Evolutionary conservation across 2,888 invertebrate genomes (phyloP).

Genomic region (Steinernema hermaphroditum): DNA sequence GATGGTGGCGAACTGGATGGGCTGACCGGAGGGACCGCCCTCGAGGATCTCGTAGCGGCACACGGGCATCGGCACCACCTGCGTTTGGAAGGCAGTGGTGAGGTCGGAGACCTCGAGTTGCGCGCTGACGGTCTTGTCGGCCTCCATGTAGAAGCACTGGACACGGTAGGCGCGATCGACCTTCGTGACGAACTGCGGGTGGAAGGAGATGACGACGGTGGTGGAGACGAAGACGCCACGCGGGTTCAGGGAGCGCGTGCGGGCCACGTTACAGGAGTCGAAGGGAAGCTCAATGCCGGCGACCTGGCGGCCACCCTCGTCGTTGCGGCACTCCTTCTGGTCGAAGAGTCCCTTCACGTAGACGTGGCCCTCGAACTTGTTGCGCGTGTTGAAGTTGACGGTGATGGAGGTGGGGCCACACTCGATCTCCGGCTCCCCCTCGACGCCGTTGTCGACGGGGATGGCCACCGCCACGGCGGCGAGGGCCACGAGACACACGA

Average conservation of each 20-base stretch:
- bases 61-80: slow-evolving; percentile 65
- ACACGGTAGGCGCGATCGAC: slow-evolving; percentile 64
- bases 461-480: slow-evolving; percentile 44
- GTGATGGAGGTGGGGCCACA: slow-evolving; percentile 65
- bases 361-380: slow-evolving; percentile 59
- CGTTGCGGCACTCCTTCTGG: slow-evolving; percentile 60
- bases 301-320: slow-evolving; percentile 62
- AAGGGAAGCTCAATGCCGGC: slow-evolving; percentile 66
- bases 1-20: slow-evolving; percentile 64
- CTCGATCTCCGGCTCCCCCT: slow-evolving; percentile 66
- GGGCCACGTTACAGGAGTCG: slow-evolving; percentile 64
- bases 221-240: slow-evolving; percentile 65
- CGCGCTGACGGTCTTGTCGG: slow-evolving; percentile 65
- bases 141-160: slow-evolving; percentile 67
- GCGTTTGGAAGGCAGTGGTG: slow-evolving; percentile 65
- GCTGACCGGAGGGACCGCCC: slow-evolving; percentile 64
- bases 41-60: slow-evolving; percentile 65
- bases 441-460: slow-evolving; percentile 65
- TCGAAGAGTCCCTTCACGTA: slow-evolving; percentile 65
- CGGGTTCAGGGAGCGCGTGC: slow-evolving; percentile 66
- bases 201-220: slow-evolving; percentile 67
- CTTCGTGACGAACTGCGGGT: slow-evolving; percentile 66
- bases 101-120: slow-evolving; percentile 65
- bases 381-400: slow-evolving; percentile 66
- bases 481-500: background rate